Conservation (phyloP, 2,888 invertebrate genomes). For the Cantharis rufa region DNA sequence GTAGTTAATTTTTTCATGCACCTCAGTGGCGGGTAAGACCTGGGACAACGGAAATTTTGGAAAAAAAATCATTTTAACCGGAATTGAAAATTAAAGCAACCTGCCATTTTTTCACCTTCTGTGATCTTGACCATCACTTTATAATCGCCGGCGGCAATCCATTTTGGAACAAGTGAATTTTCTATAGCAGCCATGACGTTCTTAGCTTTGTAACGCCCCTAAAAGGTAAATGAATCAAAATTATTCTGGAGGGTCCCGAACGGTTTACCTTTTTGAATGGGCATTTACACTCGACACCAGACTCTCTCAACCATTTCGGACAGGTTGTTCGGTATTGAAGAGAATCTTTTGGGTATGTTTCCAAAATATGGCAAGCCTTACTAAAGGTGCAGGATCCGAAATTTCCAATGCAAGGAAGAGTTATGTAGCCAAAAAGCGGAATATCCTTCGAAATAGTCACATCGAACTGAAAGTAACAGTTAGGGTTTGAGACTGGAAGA, state of each 20-base stretch:
- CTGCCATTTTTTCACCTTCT: conserved; percentile 3
- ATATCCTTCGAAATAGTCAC: neutral
- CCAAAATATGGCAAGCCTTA: conserved; percentile 6
- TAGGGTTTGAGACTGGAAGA: neutral
- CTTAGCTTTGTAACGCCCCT: neutral
- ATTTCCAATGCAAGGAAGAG: conserved; percentile 10
- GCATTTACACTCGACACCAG: conserved; percentile 12
- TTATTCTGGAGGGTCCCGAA: too few relatives aligned
- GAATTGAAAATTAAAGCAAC: conserved; percentile 15
- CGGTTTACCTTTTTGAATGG: conserved; percentile 7
- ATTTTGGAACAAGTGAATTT: conserved; percentile 8
- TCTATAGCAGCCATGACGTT: neutral
- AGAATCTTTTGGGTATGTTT: conserved; percentile 4
- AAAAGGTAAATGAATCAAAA: neutral
- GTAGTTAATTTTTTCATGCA: too few relatives aligned
- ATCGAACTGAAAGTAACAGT: neutral
- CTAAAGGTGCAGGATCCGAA: conserved; percentile 15
- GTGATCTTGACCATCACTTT: neutral
- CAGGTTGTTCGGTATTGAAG: conserved; percentile 4
- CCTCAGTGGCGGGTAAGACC: too few relatives aligned
- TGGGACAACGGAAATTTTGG: too few relatives aligned
- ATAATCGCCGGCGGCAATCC: conserved; percentile 13
- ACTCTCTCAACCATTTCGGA: conserved; percentile 9
- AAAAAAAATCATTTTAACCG: conserved; percentile 2
- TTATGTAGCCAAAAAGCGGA: conserved; percentile 2